Percentiles rank a stretch among this genome's conserved stretches.
Evolutionary conservation across 92 coral and sea anemone species (phyloP).

Genomic region (Epizoanthus scotinus): DNA sequence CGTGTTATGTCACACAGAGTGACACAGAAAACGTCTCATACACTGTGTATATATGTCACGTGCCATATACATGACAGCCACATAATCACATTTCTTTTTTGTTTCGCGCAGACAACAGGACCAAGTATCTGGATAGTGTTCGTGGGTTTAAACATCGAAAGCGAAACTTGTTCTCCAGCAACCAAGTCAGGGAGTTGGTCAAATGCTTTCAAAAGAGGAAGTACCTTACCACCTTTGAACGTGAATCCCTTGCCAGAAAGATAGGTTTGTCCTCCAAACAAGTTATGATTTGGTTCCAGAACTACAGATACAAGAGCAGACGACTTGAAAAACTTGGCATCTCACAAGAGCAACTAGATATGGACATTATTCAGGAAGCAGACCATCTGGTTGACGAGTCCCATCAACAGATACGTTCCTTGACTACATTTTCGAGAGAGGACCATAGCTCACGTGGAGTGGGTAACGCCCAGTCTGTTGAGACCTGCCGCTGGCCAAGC

Average conservation of each 20-base stretch:
- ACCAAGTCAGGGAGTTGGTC: constrained; percentile 38
- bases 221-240: constrained; percentile 32
- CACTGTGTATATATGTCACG: neutral
- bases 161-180: constrained; percentile 28
- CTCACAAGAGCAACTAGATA: constrained; percentile 21
- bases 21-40: neutral
- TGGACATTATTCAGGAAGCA: constrained; percentile 1
- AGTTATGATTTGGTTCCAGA: constrained; percentile 46
- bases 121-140: constrained; percentile 13
- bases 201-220: constrained; percentile 29
- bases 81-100: neutral
- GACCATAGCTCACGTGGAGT: neutral
- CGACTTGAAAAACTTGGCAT: constrained; percentile 36
- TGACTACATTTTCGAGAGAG: neutral
- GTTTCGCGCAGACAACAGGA: neutral
- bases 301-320: constrained; percentile 36
- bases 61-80: neutral
- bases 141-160: constrained; percentile 16
- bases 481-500: neutral
- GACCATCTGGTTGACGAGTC: neutral
- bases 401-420: neutral
- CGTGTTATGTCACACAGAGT: neutral
- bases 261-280: constrained; percentile 31
- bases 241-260: constrained; percentile 32
- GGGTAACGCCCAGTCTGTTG: neutral